A percentile compares a stretch with the other conserved stretches of the same genome.
Conservation (phyloP, 2,113 vertebrate genomes). For the Phalacrocorax brasilianus region DNA sequence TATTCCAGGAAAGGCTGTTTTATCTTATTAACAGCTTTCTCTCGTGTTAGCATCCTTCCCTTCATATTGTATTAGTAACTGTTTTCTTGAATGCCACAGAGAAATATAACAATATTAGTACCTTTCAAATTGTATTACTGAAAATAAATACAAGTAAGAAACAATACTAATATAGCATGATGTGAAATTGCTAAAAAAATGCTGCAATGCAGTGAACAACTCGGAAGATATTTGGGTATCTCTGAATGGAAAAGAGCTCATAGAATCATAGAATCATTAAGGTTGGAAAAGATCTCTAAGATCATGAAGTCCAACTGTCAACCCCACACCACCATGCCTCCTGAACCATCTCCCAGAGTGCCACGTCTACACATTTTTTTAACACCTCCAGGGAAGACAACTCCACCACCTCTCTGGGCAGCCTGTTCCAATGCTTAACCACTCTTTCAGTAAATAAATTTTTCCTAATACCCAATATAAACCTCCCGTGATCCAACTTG, state of each 20-base stretch:
- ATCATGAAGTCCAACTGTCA: too few relatives aligned
- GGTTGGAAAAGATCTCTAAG: too few relatives aligned
- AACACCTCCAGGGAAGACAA: too few relatives aligned
- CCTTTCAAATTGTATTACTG: slow-evolving; percentile 73
- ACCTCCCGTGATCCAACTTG: too few relatives aligned
- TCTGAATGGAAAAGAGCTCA: background rate
- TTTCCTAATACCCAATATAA: too few relatives aligned
- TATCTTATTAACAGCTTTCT: slow-evolving; percentile 37
- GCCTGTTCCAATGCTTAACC: too few relatives aligned
- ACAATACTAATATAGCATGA: slow-evolving; percentile 44
- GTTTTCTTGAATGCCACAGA: slow-evolving; percentile 70
- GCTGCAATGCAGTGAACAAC: background rate
- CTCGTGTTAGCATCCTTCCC: slow-evolving; percentile 55
- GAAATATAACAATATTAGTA: slow-evolving; percentile 67
- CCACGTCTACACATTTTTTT: too few relatives aligned
- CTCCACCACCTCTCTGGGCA: too few relatives aligned
- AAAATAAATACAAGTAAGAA: slow-evolving; percentile 56
- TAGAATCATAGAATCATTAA: too few relatives aligned
- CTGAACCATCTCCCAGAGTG: too few relatives aligned
- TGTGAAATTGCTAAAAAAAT: slow-evolving; percentile 57
- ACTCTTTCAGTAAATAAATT: too few relatives aligned
- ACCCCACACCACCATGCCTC: too few relatives aligned
- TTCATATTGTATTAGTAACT: slow-evolving; percentile 66
- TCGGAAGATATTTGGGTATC: background rate
- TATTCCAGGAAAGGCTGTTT: background rate